phyloP scores from a whole-genome alignment of 1,140 invertebrate genomes.

The Sinella curviseta region DNA sequence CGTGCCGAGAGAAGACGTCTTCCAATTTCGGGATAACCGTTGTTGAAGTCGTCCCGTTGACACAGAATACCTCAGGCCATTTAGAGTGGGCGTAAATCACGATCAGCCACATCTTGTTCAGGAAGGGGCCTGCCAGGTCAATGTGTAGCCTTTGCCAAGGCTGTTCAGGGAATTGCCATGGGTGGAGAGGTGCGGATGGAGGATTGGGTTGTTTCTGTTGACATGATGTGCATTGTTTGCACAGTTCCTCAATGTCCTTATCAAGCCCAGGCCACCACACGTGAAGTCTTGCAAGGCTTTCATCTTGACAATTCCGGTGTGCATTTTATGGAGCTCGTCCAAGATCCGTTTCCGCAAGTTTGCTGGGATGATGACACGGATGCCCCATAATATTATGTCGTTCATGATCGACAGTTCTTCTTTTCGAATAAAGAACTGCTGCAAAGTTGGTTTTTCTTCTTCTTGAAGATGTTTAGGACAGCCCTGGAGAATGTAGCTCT shows the following conservation, averaged over 20 bases:
- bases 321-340: slow-evolving; percentile 53
- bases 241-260: slow-evolving; percentile 51
- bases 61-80: slow-evolving; percentile 52
- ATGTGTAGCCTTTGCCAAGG: slow-evolving; percentile 11
- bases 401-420: slow-evolving; percentile 31
- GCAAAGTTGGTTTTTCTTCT: not conserved
- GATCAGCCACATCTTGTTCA: slow-evolving; percentile 52
- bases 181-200: slow-evolving; percentile 48
- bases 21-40: slow-evolving; percentile 23
- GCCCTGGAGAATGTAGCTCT: slow-evolving; percentile 10
- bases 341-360: slow-evolving; percentile 48
- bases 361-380: slow-evolving; percentile 54
- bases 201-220: slow-evolving; percentile 21
- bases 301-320: slow-evolving; percentile 57
- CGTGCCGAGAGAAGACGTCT: slow-evolving; percentile 30
- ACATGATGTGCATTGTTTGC: slow-evolving; percentile 43
- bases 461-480: slow-evolving; percentile 17
- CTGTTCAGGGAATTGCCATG: not conserved
- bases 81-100: slow-evolving; percentile 55
- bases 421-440: not conserved
- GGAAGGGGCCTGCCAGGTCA: slow-evolving; percentile 50
- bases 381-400: slow-evolving; percentile 48
- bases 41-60: not conserved
- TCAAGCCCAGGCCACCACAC: slow-evolving; percentile 55
- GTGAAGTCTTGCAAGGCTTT: slow-evolving; percentile 55